phyloP scores from a whole-genome alignment of 1,140 invertebrate genomes.

The Papilio helenus region DNA sequence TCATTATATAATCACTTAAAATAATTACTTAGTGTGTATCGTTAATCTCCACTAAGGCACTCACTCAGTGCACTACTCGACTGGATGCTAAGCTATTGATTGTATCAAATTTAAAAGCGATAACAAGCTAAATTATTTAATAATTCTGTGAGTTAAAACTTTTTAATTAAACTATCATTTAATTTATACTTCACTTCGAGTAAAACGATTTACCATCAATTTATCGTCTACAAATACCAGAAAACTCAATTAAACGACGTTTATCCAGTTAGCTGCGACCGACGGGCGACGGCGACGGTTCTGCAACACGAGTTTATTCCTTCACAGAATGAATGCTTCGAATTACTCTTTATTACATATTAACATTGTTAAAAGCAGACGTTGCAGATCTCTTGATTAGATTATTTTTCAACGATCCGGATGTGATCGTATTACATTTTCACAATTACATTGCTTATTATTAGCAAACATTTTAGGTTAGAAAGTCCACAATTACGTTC shows the following conservation, averaged over 20 bases:
- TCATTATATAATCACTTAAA: too few species aligned
- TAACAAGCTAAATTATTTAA: neutral
- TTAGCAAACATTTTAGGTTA: too few species aligned
- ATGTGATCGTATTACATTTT: neutral
- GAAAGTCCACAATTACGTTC: too few species aligned
- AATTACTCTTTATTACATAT: conserved; percentile 20
- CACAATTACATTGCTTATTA: neutral
- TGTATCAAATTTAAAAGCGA: neutral
- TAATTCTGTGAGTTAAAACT: neutral
- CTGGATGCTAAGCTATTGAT: neutral
- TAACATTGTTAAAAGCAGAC: neutral
- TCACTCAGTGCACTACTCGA: too few species aligned
- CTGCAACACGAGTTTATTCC: neutral
- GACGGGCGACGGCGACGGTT: neutral
- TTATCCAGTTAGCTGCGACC: conserved; percentile 5
- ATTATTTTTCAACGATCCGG: neutral
- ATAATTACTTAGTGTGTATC: too few species aligned
- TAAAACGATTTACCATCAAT: neutral
- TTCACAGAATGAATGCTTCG: conserved; percentile 3
- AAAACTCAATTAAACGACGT: conserved; percentile 17
- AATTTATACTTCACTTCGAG: neutral
- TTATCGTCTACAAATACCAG: conserved; percentile 11
- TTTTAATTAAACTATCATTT: neutral
- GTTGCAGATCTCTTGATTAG: neutral
- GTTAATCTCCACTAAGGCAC: too few species aligned